phyloP scores from a whole-genome alignment of 2,113 vertebrate genomes.

The Psilopogon haemacephalus region DNA sequence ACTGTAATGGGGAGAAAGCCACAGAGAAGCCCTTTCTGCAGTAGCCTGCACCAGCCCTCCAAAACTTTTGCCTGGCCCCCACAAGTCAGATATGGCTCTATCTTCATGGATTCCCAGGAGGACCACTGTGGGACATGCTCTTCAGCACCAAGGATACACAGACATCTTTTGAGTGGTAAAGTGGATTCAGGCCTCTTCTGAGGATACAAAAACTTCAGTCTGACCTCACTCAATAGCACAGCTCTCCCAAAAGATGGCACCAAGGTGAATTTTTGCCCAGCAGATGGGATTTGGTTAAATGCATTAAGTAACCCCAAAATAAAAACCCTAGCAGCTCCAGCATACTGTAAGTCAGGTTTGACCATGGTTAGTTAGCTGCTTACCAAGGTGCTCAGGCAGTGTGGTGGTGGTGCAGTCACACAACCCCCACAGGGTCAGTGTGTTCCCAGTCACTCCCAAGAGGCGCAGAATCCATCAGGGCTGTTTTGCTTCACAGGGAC shows the following conservation, averaged over 20 bases:
- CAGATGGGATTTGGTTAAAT: constrained; percentile 33
- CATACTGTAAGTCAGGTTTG: constrained; percentile 8
- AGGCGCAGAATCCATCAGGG: not conserved
- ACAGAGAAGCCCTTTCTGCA: not conserved
- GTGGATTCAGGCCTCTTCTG: not conserved
- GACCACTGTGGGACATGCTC: not conserved
- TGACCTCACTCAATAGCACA: not conserved
- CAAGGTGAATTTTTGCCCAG: constrained; percentile 33
- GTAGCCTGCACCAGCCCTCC: not conserved
- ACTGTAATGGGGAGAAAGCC: not conserved
- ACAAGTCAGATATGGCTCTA: not conserved
- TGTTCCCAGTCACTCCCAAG: not conserved
- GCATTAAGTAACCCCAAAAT: not conserved
- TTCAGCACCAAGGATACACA: constrained; percentile 18
- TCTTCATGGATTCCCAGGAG: not conserved
- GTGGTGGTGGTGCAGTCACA: not conserved
- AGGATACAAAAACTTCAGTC: not conserved
- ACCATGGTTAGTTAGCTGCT: not conserved
- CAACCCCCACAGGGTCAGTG: fast-evolving
- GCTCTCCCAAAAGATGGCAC: not conserved
- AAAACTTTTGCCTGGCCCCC: not conserved
- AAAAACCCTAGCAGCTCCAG: constrained; percentile 20
- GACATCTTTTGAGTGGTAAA: not conserved
- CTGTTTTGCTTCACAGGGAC: not conserved
- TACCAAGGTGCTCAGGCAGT: not conserved